Conservation (phyloP, 2,113 vertebrate species). For the Actenoides lindsayi region DNA sequence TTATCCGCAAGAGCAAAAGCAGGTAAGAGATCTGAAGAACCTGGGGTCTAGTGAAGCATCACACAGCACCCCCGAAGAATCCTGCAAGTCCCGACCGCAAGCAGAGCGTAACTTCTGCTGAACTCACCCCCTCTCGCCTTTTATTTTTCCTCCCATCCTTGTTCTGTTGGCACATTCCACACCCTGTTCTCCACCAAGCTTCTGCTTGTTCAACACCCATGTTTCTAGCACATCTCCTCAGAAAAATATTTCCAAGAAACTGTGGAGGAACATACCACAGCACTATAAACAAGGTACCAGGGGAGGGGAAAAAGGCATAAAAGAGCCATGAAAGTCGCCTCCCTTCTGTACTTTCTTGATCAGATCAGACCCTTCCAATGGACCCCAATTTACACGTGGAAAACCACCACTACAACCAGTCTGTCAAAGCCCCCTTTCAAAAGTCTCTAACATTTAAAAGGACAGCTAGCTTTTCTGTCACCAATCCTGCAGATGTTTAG, state of each 20-base stretch:
- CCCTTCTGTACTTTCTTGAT: not conserved
- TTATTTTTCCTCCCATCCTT: not conserved
- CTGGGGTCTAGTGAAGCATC: not conserved
- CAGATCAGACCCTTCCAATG: not conserved
- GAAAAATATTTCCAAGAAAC: constrained; percentile 40
- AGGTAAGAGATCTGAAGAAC: not conserved
- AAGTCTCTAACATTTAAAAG: not conserved
- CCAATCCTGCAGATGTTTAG: not conserved
- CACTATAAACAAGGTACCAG: not conserved
- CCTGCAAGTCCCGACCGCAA: not conserved
- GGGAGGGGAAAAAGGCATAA: not conserved
- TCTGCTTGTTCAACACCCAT: not conserved
- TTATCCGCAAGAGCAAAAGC: not conserved
- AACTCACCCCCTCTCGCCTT: not conserved
- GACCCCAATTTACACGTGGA: rapidly evolving
- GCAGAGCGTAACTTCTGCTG: not conserved
- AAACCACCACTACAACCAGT: not conserved
- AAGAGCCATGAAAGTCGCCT: not conserved
- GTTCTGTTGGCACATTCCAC: constrained; percentile 18
- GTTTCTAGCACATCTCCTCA: constrained; percentile 9
- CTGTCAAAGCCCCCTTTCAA: not conserved
- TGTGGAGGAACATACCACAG: not conserved
- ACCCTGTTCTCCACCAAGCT: constrained; percentile 5
- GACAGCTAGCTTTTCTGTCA: not conserved
- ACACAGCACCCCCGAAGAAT: not conserved